Conservation (phyloP, 1,140 invertebrate genomes). For the Pseudoatta argentina region DNA sequence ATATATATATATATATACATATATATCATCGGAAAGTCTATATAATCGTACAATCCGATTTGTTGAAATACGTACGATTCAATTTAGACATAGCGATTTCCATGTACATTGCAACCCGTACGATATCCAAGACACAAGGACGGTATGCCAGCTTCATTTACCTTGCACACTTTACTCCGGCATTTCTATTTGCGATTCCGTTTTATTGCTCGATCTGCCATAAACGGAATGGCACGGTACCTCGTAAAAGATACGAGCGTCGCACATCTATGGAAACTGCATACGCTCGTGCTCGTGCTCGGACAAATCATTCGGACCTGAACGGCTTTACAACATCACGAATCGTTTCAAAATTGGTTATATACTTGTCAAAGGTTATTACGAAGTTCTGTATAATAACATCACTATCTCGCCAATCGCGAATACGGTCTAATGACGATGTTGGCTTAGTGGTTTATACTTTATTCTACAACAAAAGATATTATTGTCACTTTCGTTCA, state of each 20-base stretch:
- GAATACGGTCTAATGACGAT: slow-evolving; percentile 36
- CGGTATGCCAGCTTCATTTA: slow-evolving; percentile 58
- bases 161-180: slow-evolving; percentile 40
- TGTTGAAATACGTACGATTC: neutral
- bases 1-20: neutral
- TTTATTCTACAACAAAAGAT: neutral
- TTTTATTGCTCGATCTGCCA: slow-evolving; percentile 74
- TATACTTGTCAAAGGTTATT: slow-evolving; percentile 6
- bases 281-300: neutral
- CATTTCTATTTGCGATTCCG: slow-evolving; percentile 69
- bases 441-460: neutral
- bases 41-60: neutral
- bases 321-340: slow-evolving; percentile 29
- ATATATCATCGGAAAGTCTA: neutral
- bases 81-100: slow-evolving; percentile 30
- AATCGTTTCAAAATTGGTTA: slow-evolving; percentile 29
- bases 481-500: neutral
- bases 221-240: slow-evolving; percentile 66
- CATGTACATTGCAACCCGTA: neutral
- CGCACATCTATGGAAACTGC: slow-evolving; percentile 58
- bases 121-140: slow-evolving; percentile 2
- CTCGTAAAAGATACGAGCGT: slow-evolving; percentile 70
- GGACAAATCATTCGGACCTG: slow-evolving; percentile 48
- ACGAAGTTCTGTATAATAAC: slow-evolving; percentile 14
- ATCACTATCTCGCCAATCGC: neutral